Percentiles rank a stretch among this genome's conserved stretches.
Evolutionary conservation across 2,113 vertebrate genomes (phyloP).

Genomic region (Shinisaurus crocodilurus): DNA sequence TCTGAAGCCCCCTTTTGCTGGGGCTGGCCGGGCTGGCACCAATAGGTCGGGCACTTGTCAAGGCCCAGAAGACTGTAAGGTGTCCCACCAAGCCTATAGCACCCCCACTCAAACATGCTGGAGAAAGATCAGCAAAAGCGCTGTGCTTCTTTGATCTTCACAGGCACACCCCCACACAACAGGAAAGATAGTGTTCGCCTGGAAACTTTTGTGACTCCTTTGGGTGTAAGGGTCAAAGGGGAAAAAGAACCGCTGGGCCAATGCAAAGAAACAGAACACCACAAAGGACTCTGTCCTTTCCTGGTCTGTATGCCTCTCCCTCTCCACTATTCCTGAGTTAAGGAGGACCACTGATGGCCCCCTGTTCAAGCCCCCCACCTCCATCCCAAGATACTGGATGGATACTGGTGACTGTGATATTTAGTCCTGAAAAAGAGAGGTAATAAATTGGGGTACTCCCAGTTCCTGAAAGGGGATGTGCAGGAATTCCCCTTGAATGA

Average conservation of each 20-base stretch:
- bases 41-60: no score
- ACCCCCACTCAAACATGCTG: neutral
- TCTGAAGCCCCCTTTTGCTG: neutral
- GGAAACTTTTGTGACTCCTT: neutral
- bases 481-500: neutral
- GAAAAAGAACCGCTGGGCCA: neutral
- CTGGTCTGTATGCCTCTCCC: neutral
- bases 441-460: neutral
- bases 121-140: neutral
- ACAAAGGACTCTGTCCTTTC: neutral
- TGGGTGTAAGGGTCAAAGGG: neutral
- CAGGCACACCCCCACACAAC: neutral
- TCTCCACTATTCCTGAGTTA: neutral
- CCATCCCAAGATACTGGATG: no score
- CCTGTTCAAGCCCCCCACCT: neutral
- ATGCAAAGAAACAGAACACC: neutral
- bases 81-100: neutral
- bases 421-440: neutral
- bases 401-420: neutral
- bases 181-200: neutral
- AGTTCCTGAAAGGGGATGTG: constrained; percentile 22
- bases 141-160: neutral
- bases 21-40: neutral
- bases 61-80: neutral
- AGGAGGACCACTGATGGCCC: neutral